Evolutionary conservation across 2,113 vertebrate species (phyloP).

Genomic region (Felis catus): DNA sequence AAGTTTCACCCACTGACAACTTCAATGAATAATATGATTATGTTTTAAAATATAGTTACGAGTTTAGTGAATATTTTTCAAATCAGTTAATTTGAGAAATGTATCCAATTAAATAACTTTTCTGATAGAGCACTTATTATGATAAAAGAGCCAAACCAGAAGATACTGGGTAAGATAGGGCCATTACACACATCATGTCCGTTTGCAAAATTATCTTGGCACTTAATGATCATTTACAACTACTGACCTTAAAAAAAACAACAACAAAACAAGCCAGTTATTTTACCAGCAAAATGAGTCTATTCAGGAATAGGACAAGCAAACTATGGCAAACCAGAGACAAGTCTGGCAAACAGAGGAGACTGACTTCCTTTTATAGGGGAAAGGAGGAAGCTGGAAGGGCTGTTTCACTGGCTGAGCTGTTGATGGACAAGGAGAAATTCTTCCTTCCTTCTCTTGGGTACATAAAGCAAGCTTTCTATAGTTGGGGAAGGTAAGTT

Average conservation of each 20-base stretch:
- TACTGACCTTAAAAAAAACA: background rate
- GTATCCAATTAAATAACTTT: background rate
- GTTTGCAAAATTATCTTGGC: conserved; percentile 5
- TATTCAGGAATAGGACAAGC: background rate
- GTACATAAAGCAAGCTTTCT: background rate
- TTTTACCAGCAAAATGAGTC: background rate
- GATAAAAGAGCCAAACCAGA: background rate
- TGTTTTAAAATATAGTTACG: conserved; percentile 19
- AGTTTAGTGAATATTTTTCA: background rate
- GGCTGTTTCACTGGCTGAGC: background rate
- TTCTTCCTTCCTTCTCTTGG: background rate
- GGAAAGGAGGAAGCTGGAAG: background rate
- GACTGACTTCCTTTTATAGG: background rate
- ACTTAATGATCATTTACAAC: background rate
- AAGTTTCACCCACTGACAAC: background rate
- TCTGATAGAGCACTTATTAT: background rate
- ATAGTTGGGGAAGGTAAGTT: background rate
- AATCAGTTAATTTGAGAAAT: conserved; percentile 38
- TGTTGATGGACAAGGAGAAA: background rate
- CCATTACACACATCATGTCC: background rate
- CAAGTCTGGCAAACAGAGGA: background rate
- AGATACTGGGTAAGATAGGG: background rate
- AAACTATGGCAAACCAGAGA: background rate
- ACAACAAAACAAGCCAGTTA: background rate
- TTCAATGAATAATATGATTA: background rate